Evolutionary conservation across 1,140 invertebrate genomes (phyloP), one percentile per base, ranked within the genome.

Genomic region (Stenopsyche tienmushanensis): DNA sequence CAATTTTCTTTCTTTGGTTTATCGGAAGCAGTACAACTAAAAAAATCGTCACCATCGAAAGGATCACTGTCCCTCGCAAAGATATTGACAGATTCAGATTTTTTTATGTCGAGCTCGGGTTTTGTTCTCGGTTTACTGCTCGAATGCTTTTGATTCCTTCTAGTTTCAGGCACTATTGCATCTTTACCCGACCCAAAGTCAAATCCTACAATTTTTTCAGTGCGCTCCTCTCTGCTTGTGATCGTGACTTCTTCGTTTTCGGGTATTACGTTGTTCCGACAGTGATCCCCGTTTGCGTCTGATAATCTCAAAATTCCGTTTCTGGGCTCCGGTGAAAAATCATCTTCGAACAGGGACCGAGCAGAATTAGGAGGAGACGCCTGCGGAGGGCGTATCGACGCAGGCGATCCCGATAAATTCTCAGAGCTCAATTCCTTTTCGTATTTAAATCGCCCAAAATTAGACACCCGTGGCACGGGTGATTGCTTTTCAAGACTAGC

Each of bases 31-130:
- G 77, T 78, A 67, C 81, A 84, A 25, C 85, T 88, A 72, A 91
- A 92, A 76, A 94, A 94, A 71, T 92, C 90, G 67, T 93, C 91
- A 59, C 91, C 90, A 67, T 91, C 89, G 75, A 94, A 94, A 2
- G 92, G 92, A 81, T 93, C 92, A 0, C 74, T 74, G 62, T 85
- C 84, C 42, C 90, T 82, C 3, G 86, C 86, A 76, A 94, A 94
- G 69, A 94, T 93, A 74, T 93, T 93, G 15, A 93, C 87, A 1
- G 91, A 93, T 72, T 93, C 90, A 0, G 91, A 93, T 76, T 93
- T 93, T 71, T 89, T 90, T 18, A 90, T 87, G 60, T 88, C 82
- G 49, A 72, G 58, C 25, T 77, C 74, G 0, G 67, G 39, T 34
- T 64, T 65, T 5, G 65, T 49, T 53, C 69, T 62, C 15, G 44